phyloP scores from a whole-genome alignment of 2,797 vertebrate species.

The Rhinophrynus dorsalis region DNA sequence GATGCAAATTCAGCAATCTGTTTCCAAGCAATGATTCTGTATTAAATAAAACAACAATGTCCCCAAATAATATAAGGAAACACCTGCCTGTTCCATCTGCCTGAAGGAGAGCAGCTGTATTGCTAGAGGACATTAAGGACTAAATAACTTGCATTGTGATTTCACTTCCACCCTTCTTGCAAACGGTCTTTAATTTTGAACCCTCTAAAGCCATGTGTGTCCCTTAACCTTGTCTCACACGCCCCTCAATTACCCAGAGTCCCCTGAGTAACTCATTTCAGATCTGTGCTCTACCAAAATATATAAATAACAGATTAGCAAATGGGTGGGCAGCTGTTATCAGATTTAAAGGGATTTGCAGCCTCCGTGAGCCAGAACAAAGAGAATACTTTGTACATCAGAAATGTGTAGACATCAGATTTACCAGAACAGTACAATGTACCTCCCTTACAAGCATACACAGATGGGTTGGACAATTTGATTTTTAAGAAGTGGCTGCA shows the following conservation, averaged over 20 bases:
- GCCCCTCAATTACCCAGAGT: too few relatives aligned
- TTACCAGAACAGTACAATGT: constrained; percentile 11
- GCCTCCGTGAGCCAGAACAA: constrained; percentile 9
- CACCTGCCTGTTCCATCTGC: constrained; percentile 33
- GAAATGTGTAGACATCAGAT: constrained; percentile 32
- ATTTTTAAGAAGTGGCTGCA: constrained; percentile 20
- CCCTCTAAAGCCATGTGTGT: too few relatives aligned
- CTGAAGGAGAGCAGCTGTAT: constrained; percentile 35
- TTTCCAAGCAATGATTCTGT: too few relatives aligned
- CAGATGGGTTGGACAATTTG: not conserved
- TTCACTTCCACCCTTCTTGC: not conserved
- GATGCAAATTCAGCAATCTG: too few relatives aligned
- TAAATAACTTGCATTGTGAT: constrained; percentile 27
- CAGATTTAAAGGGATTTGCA: constrained; percentile 34
- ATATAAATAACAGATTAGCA: constrained; percentile 16
- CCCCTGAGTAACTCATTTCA: not conserved
- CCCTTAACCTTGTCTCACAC: too few relatives aligned
- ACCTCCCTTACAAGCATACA: constrained; percentile 2
- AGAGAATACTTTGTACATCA: constrained; percentile 13
- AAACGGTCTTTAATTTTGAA: constrained; percentile 2
- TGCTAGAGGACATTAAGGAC: constrained; percentile 17
- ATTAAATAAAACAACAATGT: too few relatives aligned
- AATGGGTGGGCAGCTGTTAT: constrained; percentile 19
- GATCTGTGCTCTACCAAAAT: not conserved
- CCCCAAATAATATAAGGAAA: too few relatives aligned